A percentile compares a stretch with the other conserved stretches of the same genome.
Evolutionary conservation across 2,797 vertebrate genomes (phyloP).

Genomic region (Hapalemur alaotrensis): DNA sequence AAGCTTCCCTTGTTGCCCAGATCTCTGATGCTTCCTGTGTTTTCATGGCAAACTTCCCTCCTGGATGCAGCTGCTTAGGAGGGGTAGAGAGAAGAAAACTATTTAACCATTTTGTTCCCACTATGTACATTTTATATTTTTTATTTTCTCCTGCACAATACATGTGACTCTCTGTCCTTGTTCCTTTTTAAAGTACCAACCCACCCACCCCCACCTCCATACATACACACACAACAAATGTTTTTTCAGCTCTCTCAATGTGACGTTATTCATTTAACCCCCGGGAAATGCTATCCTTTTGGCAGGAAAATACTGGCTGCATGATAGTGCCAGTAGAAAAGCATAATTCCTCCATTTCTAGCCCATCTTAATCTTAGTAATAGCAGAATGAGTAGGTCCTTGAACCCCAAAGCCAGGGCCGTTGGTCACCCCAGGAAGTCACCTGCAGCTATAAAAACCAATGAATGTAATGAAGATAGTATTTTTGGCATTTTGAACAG

Average conservation of each 20-base stretch:
- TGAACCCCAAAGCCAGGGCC: background rate
- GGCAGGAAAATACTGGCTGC: background rate
- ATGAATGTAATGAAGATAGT: background rate
- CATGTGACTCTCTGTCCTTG: background rate
- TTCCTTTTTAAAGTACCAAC: background rate
- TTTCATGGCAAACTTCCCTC: constrained; percentile 64
- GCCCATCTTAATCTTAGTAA: background rate
- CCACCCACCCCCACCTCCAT: background rate
- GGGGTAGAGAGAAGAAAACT: background rate
- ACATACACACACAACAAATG: background rate
- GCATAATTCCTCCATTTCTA: background rate
- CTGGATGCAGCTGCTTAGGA: constrained; percentile 44
- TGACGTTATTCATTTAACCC: background rate
- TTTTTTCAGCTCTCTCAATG: background rate
- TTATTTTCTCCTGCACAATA: background rate
- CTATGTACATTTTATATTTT: background rate
- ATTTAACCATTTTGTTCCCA: constrained; percentile 40
- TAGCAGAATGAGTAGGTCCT: background rate
- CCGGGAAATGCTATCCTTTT: background rate
- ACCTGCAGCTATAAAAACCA: constrained; percentile 21
- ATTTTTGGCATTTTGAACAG: constrained; percentile 25
- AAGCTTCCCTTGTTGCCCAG: constrained; percentile 64
- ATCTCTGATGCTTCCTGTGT: constrained; percentile 68
- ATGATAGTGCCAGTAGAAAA: background rate
- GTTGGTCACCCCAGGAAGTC: background rate